Conservation (phyloP, 2,888 invertebrate genomes). For the Axea sp. region DNA sequence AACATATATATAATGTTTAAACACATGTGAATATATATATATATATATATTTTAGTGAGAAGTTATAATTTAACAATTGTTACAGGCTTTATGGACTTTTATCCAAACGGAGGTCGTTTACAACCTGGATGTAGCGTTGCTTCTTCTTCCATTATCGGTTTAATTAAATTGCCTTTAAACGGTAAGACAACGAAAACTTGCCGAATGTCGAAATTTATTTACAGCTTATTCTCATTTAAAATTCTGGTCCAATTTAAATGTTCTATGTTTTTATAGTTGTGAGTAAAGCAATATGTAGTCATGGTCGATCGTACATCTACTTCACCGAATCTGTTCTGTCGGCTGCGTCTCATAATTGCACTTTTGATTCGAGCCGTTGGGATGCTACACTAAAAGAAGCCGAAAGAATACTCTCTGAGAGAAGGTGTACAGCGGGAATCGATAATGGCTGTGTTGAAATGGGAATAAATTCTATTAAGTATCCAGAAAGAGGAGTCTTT, state of each 20-base stretch:
- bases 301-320: conserved; percentile 82
- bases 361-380: conserved; percentile 82
- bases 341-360: conserved; percentile 76
- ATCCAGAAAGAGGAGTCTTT: conserved; percentile 80
- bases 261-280: conserved; percentile 75
- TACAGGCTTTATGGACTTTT: conserved; percentile 84
- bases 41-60: too few relatives aligned
- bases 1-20: too few relatives aligned
- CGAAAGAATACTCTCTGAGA: conserved; percentile 76
- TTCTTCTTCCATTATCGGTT: conserved; percentile 15
- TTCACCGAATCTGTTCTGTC: conserved; percentile 82
- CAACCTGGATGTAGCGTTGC: conserved; percentile 83
- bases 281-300: conserved; percentile 82
- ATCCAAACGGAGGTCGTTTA: conserved; percentile 84
- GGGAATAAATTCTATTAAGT: conserved; percentile 80
- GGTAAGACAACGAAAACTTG: conserved; percentile 28
- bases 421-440: conserved; percentile 65
- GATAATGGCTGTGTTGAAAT: conserved; percentile 80
- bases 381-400: conserved; percentile 80
- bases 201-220: too few relatives aligned
- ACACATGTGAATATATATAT: too few relatives aligned
- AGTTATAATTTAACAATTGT: too few relatives aligned
- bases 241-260: too few relatives aligned
- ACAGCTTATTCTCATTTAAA: too few relatives aligned
- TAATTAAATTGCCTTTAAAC: conserved; percentile 24